A percentile compares a stretch with the other conserved stretches of the same genome.
Evolutionary conservation across 2,113 vertebrate species (phyloP).

Genomic region (Noctilio leporinus): DNA sequence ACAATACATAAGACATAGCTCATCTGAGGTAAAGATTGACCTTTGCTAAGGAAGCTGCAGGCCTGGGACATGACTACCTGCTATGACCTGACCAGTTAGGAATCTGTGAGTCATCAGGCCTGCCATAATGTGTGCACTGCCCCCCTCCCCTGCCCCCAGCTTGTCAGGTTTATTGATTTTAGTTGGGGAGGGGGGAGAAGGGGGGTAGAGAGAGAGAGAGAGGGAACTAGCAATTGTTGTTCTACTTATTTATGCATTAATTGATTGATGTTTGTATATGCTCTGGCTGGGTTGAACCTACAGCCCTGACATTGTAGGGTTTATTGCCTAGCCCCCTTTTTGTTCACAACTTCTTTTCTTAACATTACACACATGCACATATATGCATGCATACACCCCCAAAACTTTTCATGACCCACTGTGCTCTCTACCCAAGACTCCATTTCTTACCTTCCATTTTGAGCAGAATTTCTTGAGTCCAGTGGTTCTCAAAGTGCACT

Average conservation of each 20-base stretch:
- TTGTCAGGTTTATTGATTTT: too few species aligned
- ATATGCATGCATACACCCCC: background rate
- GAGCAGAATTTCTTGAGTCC: background rate
- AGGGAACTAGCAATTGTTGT: too few species aligned
- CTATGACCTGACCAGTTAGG: background rate
- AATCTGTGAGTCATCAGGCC: background rate
- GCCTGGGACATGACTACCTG: background rate
- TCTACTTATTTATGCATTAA: too few species aligned
- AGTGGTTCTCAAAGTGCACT: background rate
- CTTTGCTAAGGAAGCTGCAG: background rate
- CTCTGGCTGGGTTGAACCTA: too few species aligned
- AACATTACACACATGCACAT: background rate
- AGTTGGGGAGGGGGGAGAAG: too few species aligned
- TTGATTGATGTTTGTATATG: too few species aligned
- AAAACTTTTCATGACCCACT: background rate
- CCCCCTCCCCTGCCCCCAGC: background rate
- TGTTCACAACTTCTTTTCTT: background rate
- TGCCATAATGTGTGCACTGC: background rate
- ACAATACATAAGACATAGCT: background rate
- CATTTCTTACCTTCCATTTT: background rate
- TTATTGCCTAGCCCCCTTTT: background rate
- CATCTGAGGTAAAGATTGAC: background rate
- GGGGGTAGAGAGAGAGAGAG: too few species aligned
- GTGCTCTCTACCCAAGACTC: background rate
- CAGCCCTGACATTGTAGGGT: background rate